Evolutionary conservation across 2,888 invertebrate genomes (phyloP), one percentile per base, ranked within the genome.

Genomic region (Esperia sulphurella): DNA sequence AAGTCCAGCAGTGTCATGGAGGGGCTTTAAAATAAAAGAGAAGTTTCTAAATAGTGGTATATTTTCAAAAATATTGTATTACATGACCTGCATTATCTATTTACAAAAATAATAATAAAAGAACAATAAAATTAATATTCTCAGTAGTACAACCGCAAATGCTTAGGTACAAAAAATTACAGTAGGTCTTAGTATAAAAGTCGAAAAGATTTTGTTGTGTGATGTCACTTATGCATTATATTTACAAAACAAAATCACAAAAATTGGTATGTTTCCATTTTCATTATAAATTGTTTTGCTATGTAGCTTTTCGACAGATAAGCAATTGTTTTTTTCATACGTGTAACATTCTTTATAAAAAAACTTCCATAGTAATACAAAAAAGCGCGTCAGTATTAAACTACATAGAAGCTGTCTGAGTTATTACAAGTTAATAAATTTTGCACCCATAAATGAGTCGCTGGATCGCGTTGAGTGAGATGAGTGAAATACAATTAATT

Each of bases 31-130:
- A 79, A 61, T 63, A 58, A 75, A 61, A 69, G 40, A 50, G 51
- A 58, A 44, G 14, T 43, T 76, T 87, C 88, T 88, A 88, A 86
- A 87, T 88, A 86, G 72, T 84, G 87, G 88, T 88, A 87, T 88
- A 88, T 88, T 88, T 87, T 87, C 84, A 88, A 88, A 88, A 88
- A 88, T 88, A 88, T 88, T 70, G 80, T 86, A 81, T 84, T 86
- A 87, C 86, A 86, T 80, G 84, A 83, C 86, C 83, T 84, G 88
- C 83, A 79, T 81, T 84, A 83, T 85, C 70, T 88, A 87, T 88
- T 81, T 87, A 88, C 88, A 88, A 82, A 82, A 82, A 71, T 72
- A 69, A 60, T 54, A 51, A 55, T 42, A 59, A 61, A 7, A 78
- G 79, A 68, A 73, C 62, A 79, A 79, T 76, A 69, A 78, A 75